Evolutionary conservation across 2,888 invertebrate species (phyloP).

Genomic region (Autographa pulchrina): DNA sequence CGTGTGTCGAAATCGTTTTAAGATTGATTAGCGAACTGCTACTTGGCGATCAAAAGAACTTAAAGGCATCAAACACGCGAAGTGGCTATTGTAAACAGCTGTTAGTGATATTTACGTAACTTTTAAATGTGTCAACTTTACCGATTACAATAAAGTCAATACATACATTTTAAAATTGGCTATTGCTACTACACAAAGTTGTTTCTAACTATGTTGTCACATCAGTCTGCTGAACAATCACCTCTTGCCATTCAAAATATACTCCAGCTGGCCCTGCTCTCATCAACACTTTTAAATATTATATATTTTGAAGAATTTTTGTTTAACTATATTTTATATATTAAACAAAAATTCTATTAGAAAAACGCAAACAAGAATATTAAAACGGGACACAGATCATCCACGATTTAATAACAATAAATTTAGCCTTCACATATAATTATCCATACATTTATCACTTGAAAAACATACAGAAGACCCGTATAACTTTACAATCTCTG

Average conservation of each 20-base stretch:
- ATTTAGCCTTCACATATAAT: slow-evolving; percentile 17
- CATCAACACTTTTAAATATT: too few species aligned
- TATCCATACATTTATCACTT: slow-evolving; percentile 17
- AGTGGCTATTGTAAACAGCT: slow-evolving; percentile 20
- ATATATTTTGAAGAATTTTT: too few species aligned
- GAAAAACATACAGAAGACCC: slow-evolving; percentile 28
- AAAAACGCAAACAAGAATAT: slow-evolving; percentile 1
- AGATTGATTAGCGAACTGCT: slow-evolving; percentile 45
- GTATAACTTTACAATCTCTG: slow-evolving; percentile 25
- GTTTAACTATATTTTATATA: too few species aligned
- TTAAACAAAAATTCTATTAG: neutral
- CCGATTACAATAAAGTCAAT: slow-evolving; percentile 19
- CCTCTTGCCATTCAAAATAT: too few species aligned
- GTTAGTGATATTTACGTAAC: slow-evolving; percentile 25
- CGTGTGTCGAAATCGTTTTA: slow-evolving; percentile 47
- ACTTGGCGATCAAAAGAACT: slow-evolving; percentile 24
- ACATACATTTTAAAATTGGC: neutral
- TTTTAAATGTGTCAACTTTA: slow-evolving; percentile 29
- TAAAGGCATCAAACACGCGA: slow-evolving; percentile 43
- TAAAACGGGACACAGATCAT: slow-evolving; percentile 3
- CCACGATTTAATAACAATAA: slow-evolving; percentile 1
- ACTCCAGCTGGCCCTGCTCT: too few species aligned
- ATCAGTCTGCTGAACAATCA: too few species aligned
- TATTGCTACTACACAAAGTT: too few species aligned
- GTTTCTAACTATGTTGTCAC: too few species aligned